Conservation (phyloP, 64 coral and sea anemone genomes). For the Platygyra sinensis region DNA sequence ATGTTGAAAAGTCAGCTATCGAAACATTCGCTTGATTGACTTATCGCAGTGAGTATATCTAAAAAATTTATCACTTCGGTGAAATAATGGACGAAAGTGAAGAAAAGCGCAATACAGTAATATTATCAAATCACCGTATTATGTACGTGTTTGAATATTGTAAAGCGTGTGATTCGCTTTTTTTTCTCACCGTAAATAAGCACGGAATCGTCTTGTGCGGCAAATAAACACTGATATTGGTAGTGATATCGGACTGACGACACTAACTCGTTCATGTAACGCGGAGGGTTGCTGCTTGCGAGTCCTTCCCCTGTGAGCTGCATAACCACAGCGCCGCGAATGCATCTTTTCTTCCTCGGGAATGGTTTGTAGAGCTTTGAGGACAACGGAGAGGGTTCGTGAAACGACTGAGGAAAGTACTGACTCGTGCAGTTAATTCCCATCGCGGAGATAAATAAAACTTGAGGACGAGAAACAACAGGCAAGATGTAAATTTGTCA, state of each 20-base stretch:
- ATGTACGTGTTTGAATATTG: no score
- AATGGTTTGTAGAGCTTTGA: constrained; percentile 33
- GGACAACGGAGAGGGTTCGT: not conserved
- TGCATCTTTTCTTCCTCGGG: constrained; percentile 10
- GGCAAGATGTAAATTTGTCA: not conserved
- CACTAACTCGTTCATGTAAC: constrained; percentile 34
- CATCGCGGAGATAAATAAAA: not conserved
- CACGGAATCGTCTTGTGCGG: constrained; percentile 46
- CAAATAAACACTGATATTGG: constrained; percentile 54
- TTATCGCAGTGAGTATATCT: no score
- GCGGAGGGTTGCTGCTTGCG: constrained; percentile 17
- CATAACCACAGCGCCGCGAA: constrained; percentile 22
- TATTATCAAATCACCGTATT: no score
- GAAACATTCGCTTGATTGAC: no score
- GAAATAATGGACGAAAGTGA: no score
- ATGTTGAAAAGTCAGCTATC: no score
- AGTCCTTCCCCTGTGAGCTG: constrained; percentile 66
- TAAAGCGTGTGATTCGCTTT: not conserved
- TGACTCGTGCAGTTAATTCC: constrained; percentile 9
- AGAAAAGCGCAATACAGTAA: no score
- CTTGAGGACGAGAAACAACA: not conserved
- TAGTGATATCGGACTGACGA: constrained; percentile 48
- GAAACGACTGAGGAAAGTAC: not conserved
- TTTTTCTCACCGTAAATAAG: constrained; percentile 50
- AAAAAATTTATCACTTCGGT: no score